These are phyloP conservation scores for Colletes gigas DNA, from an alignment of 1,140 invertebrate genomes.

Conservation along the genomic window DNA sequence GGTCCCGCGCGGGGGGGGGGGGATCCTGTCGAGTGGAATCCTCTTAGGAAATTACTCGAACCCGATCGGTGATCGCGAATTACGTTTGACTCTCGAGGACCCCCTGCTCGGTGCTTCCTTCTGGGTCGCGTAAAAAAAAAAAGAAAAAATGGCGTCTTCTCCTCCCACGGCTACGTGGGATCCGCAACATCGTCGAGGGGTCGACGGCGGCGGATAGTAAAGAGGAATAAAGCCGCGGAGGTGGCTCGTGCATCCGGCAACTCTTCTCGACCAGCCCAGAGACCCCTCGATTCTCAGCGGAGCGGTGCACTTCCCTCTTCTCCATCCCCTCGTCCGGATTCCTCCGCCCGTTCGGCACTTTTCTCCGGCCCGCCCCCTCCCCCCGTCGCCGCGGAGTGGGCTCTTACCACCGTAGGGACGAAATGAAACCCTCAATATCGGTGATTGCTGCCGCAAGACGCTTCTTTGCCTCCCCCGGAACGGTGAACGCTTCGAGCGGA, in stretches of 20 bases:
- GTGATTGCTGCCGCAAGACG: slow-evolving; percentile 80
- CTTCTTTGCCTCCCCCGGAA: slow-evolving; percentile 65
- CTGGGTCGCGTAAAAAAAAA: slow-evolving; percentile 3
- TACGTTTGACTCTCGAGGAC: not conserved
- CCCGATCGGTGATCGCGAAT: not conserved
- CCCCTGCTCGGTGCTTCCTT: not conserved
- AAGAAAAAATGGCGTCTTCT: not conserved
- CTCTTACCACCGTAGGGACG: slow-evolving; percentile 69
- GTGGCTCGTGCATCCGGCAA: slow-evolving; percentile 54
- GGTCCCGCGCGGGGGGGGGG: too few relatives aligned
- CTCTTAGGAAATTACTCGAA: not conserved
- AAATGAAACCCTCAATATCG: slow-evolving; percentile 82
- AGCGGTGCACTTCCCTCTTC: slow-evolving; percentile 26
- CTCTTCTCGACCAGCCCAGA: slow-evolving; percentile 25
- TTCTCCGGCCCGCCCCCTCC: slow-evolving; percentile 24
- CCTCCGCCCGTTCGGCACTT: slow-evolving; percentile 36
- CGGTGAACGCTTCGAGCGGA: slow-evolving; percentile 49
- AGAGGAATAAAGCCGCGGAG: slow-evolving; percentile 45
- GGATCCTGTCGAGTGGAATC: not conserved
- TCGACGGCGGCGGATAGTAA: slow-evolving; percentile 18
- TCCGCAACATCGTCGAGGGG: slow-evolving; percentile 28
- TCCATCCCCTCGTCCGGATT: not conserved
- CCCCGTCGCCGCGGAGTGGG: not conserved
- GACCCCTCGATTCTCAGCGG: slow-evolving; percentile 40
- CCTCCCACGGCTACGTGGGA: not conserved